These are phyloP conservation scores for Notodonta dromedarius DNA, from an alignment of 2,888 invertebrate species.

Conservation along the genomic window DNA sequence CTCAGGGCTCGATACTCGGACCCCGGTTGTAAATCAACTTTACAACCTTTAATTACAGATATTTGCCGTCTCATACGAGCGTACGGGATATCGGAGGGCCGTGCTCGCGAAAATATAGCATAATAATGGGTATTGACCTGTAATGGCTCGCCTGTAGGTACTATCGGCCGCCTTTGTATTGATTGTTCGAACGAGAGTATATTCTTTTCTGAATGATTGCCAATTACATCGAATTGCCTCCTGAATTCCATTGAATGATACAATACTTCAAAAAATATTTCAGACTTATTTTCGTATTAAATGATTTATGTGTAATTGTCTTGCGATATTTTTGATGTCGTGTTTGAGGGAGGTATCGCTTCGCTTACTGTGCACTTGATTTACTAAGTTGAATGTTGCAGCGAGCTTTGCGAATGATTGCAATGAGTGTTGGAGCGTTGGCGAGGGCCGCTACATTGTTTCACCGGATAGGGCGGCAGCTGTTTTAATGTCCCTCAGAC, in stretches of 20 bases:
- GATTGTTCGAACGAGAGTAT: constrained; percentile 78
- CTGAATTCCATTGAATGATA: constrained; percentile 75
- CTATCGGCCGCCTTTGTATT: constrained; percentile 83
- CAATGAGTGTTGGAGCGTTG: not conserved
- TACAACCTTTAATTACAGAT: constrained; percentile 84
- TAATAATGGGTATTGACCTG: constrained; percentile 84
- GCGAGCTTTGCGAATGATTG: not conserved
- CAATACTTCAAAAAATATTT: constrained; percentile 68
- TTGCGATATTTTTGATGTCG: constrained; percentile 43
- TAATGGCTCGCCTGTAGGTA: constrained; percentile 82
- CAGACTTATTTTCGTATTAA: constrained; percentile 73
- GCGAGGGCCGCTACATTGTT: constrained; percentile 66
- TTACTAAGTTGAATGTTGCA: constrained; percentile 20
- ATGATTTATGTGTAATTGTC: constrained; percentile 78
- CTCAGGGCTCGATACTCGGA: constrained; percentile 73
- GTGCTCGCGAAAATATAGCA: constrained; percentile 83
- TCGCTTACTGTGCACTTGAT: constrained; percentile 12
- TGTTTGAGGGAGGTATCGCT: constrained; percentile 8
- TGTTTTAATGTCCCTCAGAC: constrained; percentile 83
- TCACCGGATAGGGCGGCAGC: constrained; percentile 83
- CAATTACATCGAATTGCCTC: constrained; percentile 82
- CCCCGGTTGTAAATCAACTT: constrained; percentile 82
- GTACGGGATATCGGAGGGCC: constrained; percentile 80
- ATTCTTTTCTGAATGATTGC: constrained; percentile 81
- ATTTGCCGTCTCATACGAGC: constrained; percentile 82